Base-by-base conservation (phyloP, 2,797 vertebrate genomes). In the Acanthornis magna region DNA sequence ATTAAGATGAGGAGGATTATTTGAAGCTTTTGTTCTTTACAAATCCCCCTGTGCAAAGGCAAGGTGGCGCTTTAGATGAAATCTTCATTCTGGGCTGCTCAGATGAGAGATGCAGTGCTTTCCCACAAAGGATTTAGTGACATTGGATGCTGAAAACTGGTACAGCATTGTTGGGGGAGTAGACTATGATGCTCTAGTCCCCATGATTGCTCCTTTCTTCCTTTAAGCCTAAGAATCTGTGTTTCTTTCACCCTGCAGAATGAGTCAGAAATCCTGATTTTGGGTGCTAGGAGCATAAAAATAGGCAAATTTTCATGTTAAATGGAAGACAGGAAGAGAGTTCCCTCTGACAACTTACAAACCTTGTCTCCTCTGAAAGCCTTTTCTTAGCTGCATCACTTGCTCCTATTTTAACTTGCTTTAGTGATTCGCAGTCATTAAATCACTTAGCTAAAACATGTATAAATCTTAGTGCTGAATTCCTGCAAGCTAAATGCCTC, bases 1-100 rank as follows among this genome's bases (percentile, higher is more conserved):
- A 95, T 94, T 88, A 94, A 92, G 68, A 96, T 94, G 96, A 96
- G 63, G 73, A 88, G 85, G 93, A 96, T 97, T 93, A 91, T 57
- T 85, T 82, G 58, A 87, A 88, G 75, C 73, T 84, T 92, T 96
- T 96, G 80, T 93, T 96, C 77, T 94, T 86, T 89, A 92, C 75
- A 84, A 97, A 95, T 73, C 60, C 67, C 60, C 45, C 42, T 30
- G 55, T 85, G 88, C 57, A 78, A 85, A 96, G 63, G 72, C 62
- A 94, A 93, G 74, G 79, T 67, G 71, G 58, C 0, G 2, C 48
- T 80, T 95, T 71, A 89, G 80, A 88, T 57, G 75, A 91, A 96
- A 96, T 96, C 91, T 74, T 83, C 88, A 27, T 87, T 67, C 58
- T 0, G 0, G 20, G 74, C 42, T 88, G 91, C 92, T 88, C 76